Evolutionary conservation across 2,888 invertebrate genomes (phyloP).

Genomic region (Rhingia rostrata): DNA sequence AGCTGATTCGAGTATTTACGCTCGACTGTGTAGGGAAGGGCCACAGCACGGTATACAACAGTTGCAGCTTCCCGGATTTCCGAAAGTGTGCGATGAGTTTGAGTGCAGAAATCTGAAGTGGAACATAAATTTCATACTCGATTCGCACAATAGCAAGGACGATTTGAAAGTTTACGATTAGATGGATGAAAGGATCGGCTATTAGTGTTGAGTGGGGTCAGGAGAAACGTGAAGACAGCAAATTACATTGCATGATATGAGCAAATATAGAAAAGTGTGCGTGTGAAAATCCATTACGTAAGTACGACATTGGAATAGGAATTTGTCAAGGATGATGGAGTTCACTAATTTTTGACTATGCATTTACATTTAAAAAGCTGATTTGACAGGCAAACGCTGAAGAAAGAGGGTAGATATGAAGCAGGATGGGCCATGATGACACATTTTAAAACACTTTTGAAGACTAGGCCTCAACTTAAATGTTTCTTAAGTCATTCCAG

Average conservation of each 20-base stretch:
- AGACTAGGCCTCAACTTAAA: no score
- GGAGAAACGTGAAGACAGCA: not conserved
- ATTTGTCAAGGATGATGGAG: no score
- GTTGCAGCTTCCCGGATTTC: constrained; percentile 70
- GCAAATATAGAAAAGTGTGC: constrained; percentile 1
- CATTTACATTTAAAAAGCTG: no score
- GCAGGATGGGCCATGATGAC: no score
- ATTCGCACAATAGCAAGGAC: constrained; percentile 46
- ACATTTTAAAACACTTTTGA: no score
- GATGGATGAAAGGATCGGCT: constrained; percentile 45
- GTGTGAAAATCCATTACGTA: not conserved
- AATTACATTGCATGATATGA: constrained; percentile 29
- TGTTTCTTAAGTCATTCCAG: no score
- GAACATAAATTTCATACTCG: constrained; percentile 63
- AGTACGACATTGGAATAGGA: no score
- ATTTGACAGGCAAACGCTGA: no score
- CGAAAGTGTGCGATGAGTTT: constrained; percentile 64
- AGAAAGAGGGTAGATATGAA: no score
- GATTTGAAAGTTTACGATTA: constrained; percentile 43
- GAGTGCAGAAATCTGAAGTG: constrained; percentile 67
- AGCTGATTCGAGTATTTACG: constrained; percentile 62
- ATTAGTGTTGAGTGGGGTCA: constrained; percentile 7
- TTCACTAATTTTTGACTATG: no score
- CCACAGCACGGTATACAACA: constrained; percentile 4
- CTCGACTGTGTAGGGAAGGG: constrained; percentile 18